Evolutionary conservation across 1,140 invertebrate species (phyloP), one percentile per base, ranked within the genome.

Genomic region (Cepaea nemoralis): DNA sequence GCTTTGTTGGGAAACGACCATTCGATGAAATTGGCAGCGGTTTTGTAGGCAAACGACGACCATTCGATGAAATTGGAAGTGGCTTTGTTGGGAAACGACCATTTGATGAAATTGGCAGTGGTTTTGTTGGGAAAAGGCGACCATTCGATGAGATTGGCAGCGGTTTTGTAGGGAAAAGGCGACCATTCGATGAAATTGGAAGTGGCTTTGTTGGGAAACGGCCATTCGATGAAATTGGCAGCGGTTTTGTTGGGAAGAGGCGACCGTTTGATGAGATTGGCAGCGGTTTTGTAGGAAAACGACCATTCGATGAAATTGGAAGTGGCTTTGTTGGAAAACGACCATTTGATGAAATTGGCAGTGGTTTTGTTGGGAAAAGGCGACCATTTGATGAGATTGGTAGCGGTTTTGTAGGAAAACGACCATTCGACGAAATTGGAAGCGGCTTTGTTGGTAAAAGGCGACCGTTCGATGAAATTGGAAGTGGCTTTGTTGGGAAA

Each of bases 281-380:
- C n/a, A 63, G n/a, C n/a, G n/a, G 59, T 22, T 59, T 59, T 6
- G 55, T 59, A 5, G 55, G 55, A 19, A 59, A 59, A 59, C 55
- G 55, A 22, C 55, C 55, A n/a, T 59, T 59, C n/a, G 55, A 59
- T 59, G 55, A 59, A n/a, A 6, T 59, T 22, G 55, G 12, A 10
- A 59, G 55, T n/a, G 55, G 55, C 14, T 59, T 59, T 6, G 55
- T 59, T 10, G 55, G 55, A 19, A 59, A 59, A 59, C 55, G 55
- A 19, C 55, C 55, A 22, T 59, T 59, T 24, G 55, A 59, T 59
- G 55, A 59, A n/a, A 19, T 59, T 19, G 8, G 10, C 14, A 59
- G n/a, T 59, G 55, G 55, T 59, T 59, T 59, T 12, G 22, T 59
- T 59, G 55, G 55, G 14, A 59, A 59, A 59, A 59, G 55, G n/a